These are phyloP conservation scores for Dinothrombium tinctorium DNA, from an alignment of 1,140 invertebrate species.

Conservation along the genomic window DNA sequence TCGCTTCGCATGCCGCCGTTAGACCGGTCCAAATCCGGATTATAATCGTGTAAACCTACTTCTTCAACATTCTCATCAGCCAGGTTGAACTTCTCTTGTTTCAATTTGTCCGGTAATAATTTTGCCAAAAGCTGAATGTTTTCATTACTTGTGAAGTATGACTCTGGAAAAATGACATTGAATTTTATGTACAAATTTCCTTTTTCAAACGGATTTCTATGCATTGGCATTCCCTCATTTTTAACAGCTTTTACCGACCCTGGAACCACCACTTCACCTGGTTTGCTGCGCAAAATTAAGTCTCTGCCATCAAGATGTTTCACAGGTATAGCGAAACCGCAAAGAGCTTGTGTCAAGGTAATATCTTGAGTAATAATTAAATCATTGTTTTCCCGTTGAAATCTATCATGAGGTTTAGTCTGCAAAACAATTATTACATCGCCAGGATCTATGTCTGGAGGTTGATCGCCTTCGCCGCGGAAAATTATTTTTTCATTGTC, in stretches of 20 bases:
- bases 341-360: constrained; percentile 72
- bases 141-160: constrained; percentile 12
- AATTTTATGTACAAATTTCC: constrained; percentile 83
- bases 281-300: constrained; percentile 54
- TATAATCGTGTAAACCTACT: background rate
- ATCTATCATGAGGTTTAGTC: constrained; percentile 67
- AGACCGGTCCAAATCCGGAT: too few relatives aligned
- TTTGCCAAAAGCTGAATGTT: constrained; percentile 1
- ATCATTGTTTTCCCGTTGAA: constrained; percentile 42
- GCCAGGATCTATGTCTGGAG: constrained; percentile 73
- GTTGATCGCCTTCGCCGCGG: constrained; percentile 86
- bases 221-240: constrained; percentile 88
- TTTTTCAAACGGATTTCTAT: constrained; percentile 87
- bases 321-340: constrained; percentile 83
- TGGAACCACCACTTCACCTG: constrained; percentile 61
- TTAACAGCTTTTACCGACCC: constrained; percentile 68
- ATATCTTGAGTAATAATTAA: constrained; percentile 42
- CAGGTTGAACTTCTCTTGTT: background rate
- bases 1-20: too few relatives aligned
- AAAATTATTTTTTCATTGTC: constrained; percentile 92
- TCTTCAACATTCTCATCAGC: background rate
- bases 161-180: constrained; percentile 57
- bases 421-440: constrained; percentile 92
- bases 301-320: constrained; percentile 76
- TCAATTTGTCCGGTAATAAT: background rate